Conservation (phyloP, 92 coral and sea anemone genomes). For the Pocillopora grandis region DNA sequence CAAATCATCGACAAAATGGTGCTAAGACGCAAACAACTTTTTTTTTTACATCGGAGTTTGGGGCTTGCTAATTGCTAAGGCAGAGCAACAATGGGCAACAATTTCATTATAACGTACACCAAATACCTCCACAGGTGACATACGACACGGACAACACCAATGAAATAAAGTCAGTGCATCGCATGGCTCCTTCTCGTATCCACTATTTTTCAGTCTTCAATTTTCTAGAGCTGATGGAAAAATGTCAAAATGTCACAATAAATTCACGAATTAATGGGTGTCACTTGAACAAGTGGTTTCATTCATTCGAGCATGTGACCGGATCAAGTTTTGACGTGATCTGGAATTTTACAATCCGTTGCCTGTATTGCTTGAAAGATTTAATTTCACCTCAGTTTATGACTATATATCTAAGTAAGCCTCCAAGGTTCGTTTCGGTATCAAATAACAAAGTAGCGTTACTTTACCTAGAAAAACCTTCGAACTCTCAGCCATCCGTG, state of each 20-base stretch:
- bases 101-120: background rate
- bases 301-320: background rate
- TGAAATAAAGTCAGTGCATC: background rate
- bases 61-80: background rate
- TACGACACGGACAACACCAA: conserved; percentile 24
- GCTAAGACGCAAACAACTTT: too few species aligned
- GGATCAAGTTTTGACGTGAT: background rate
- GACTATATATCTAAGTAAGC: background rate
- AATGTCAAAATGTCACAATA: background rate
- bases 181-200: conserved; percentile 19
- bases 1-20: too few species aligned
- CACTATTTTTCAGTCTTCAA: background rate
- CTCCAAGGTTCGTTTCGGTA: background rate
- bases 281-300: background rate
- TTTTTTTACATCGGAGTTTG: too few species aligned
- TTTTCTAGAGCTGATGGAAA: background rate
- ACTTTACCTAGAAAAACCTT: too few species aligned
- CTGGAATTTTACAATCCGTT: background rate
- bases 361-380: background rate
- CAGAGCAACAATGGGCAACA: background rate
- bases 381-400: background rate
- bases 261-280: background rate
- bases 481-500: too few species aligned
- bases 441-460: background rate
- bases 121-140: conserved; percentile 40